Evolutionary conservation across 2,888 invertebrate species (phyloP), one percentile per base, ranked within the genome.

Genomic region (Clitarchus hookeri): DNA sequence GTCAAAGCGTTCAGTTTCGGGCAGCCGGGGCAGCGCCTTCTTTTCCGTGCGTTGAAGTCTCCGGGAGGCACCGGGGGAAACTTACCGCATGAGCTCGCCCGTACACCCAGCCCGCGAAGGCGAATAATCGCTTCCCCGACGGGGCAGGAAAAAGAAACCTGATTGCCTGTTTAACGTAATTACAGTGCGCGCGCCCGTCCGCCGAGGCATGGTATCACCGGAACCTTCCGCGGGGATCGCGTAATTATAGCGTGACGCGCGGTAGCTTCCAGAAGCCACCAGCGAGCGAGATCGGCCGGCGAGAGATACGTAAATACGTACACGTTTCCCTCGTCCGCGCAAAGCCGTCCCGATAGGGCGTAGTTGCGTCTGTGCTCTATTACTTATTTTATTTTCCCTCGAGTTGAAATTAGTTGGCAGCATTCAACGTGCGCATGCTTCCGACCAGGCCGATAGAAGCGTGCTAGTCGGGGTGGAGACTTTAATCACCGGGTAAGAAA

Each of bases 191-290:
- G 53, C 48, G 16, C 12, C 65, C 65, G 65, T 65, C 65, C 65
- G 23, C 8, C 13, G 65, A 23, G 65, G 23, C n/a, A 12, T n/a
- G 65, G n/a, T 19, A 65, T 65, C 19, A 19, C 19, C 65, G 65
- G 65, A n/a, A 65, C 65, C 65, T 65, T n/a, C 65, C 19, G 65
- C n/a, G 23, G 65, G n/a, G 65, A 65, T n/a, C 23, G 65, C 65
- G 65, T 65, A 65, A 65, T 65, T 65, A n/a, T n/a, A 65, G 65
- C 65, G 65, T n/a, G 65, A 65, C 65, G 65, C n/a, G 65, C 65
- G 65, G 48, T 48, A 48, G 48, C 48, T 48, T 13, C 48, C 48
- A 48, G 48, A 8, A 48, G 48, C 48, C 48, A 48, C 48, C 48
- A 48, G 48, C 48, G 12, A 48, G 48, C 48, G 48, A 48, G 48